A percentile compares a stretch with the other conserved stretches of the same genome.
phyloP scores from a whole-genome alignment of 2,113 vertebrate species.

The Noctilio leporinus region DNA sequence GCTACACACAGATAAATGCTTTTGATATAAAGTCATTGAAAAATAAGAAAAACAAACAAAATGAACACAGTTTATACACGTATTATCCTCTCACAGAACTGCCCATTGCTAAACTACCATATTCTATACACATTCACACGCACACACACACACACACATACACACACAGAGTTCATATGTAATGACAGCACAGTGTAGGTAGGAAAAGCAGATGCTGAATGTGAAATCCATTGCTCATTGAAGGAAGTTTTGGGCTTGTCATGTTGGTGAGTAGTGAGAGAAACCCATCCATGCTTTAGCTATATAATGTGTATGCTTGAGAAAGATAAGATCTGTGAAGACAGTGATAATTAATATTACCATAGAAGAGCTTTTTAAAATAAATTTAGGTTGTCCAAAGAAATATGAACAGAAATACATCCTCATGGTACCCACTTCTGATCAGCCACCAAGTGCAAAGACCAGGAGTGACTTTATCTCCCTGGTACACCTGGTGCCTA shows the following conservation, averaged over 20 bases:
- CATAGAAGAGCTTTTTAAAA: background rate
- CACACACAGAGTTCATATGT: background rate
- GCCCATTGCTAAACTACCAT: background rate
- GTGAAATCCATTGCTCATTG: background rate
- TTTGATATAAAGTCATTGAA: background rate
- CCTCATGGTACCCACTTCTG: background rate
- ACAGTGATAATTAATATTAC: background rate
- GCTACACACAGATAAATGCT: background rate
- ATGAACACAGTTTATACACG: background rate
- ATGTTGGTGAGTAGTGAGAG: background rate
- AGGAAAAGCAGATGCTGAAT: background rate
- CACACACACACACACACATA: background rate
- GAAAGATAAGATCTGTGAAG: background rate
- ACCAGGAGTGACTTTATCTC: background rate
- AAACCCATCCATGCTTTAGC: background rate
- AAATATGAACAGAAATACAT: background rate
- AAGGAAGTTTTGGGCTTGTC: background rate
- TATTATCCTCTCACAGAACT: background rate
- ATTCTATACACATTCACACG: background rate
- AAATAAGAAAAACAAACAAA: background rate
- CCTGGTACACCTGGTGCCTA: fast-evolving
- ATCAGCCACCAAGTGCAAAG: background rate
- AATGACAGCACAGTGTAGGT: background rate
- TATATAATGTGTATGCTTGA: background rate
- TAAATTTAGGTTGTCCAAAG: background rate